Conservation (phyloP, 2,113 vertebrate genomes). For the Paratilapia polleni region DNA sequence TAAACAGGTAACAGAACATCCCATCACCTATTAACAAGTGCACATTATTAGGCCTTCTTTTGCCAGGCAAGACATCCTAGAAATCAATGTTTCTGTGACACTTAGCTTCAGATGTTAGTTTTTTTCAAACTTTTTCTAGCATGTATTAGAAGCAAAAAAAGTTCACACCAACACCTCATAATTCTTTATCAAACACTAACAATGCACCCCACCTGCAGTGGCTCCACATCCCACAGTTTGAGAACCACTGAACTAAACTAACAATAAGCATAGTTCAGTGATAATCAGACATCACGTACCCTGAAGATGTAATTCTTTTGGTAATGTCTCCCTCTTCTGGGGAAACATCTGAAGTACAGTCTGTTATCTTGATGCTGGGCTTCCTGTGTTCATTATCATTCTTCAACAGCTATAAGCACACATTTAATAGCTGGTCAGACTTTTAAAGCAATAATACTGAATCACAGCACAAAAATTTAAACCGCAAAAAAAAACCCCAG, state of each 20-base stretch:
- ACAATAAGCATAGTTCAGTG: neutral
- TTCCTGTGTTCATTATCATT: slow-evolving; percentile 20
- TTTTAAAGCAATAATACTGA: neutral
- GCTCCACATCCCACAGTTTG: neutral
- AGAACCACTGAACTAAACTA: neutral
- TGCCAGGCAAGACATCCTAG: neutral
- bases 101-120: neutral
- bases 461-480: neutral
- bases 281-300: slow-evolving; percentile 68
- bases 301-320: slow-evolving; percentile 61
- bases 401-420: slow-evolving; percentile 42
- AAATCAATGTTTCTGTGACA: neutral
- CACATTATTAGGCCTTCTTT: neutral
- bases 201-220: neutral
- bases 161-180: neutral
- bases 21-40: neutral
- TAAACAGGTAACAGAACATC: neutral
- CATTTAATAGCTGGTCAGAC: neutral
- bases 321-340: slow-evolving; percentile 65
- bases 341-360: slow-evolving; percentile 42
- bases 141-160: neutral
- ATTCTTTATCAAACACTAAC: neutral
- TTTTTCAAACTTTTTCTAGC: neutral
- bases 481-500: neutral
- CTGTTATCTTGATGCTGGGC: slow-evolving; percentile 1